Base-by-base conservation (phyloP, 2,113 vertebrate genomes). In the Callopanchax toddi region DNA sequence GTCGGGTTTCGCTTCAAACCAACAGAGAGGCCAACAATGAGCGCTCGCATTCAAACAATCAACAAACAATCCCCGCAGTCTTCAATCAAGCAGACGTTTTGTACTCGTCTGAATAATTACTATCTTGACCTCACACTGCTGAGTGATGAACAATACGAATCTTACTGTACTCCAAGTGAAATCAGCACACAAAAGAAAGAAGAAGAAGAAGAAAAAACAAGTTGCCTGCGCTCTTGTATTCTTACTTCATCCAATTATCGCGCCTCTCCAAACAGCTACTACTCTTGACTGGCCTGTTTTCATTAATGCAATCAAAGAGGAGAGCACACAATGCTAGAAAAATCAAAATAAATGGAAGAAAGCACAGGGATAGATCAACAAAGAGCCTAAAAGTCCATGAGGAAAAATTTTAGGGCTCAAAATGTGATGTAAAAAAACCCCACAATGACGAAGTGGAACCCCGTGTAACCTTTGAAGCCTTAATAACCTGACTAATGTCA, bases 41-140 rank as follows among this genome's bases (percentile, higher is more conserved):
- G 39, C 17, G 18, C 26, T 56, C 15, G 2, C 32, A 29, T 44
- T 55, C 21, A 55, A 60, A 54, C 56, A 74, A 55, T 56, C 44
- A 67, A 40, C 5, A 3, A 45, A 37, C 13, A 42, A 59, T 25
- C 37, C 2, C 13, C 16, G 13, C 40, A 2, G 4, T 15, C 37
- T 44, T 67, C 32, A 62, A 59, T 73, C 36, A 57, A 55, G 10
- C 34, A 50, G 49, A 63, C 6, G 25, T 54, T 63, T 78, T n/a
- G 49, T 40, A 11, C 50, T 64, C 40, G 58, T 73, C 60, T 54
- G 43, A 63, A 45, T 63, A 50, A 74, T 60, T 60, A 50, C 44
- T 6, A 36, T 43, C 51, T 22, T 56, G 26, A 46, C 36, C 52
- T 25, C 37, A 50, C 25, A 50, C n/a, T 60, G 56, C 42, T 36